Percentiles rank a stretch among this genome's conserved stretches.
phyloP scores from a whole-genome alignment of 1,140 invertebrate species.

The Sarcophaga peregrina region DNA sequence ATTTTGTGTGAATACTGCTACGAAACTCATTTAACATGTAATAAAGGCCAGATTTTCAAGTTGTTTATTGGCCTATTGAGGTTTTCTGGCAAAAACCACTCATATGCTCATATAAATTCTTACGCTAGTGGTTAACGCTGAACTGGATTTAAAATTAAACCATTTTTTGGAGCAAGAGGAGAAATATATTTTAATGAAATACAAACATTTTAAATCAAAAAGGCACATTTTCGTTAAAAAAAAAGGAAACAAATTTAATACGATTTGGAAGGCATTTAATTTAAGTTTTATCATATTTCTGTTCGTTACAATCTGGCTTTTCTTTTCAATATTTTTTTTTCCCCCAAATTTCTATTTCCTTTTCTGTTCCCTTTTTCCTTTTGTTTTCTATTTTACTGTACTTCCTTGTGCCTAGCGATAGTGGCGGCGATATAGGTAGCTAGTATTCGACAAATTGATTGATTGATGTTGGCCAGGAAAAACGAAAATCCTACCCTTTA shows the following conservation, averaged over 20 bases:
- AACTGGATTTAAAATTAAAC: too few species aligned
- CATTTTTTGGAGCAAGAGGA: background rate
- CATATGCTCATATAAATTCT: background rate
- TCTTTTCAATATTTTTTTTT: background rate
- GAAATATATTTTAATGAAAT: background rate
- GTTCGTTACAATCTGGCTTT: background rate
- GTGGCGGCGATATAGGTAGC: conserved; percentile 9
- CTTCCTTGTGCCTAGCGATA: background rate
- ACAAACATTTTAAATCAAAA: background rate
- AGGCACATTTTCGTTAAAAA: background rate
- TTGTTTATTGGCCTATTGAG: background rate
- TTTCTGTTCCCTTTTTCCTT: background rate
- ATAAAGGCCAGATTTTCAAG: background rate
- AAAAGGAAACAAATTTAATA: background rate
- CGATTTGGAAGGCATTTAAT: background rate
- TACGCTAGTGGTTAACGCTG: too few species aligned
- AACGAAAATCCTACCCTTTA: background rate
- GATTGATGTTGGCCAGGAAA: conserved; percentile 21
- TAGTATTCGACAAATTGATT: conserved; percentile 28
- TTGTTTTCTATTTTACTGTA: background rate
- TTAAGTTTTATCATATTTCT: background rate
- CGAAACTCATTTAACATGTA: background rate
- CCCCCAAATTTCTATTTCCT: background rate
- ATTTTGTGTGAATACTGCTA: too few species aligned
- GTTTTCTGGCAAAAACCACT: background rate